These are phyloP conservation scores for Anolis apletophallus DNA, from an alignment of 2,797 vertebrate species.

Conservation along the genomic window DNA sequence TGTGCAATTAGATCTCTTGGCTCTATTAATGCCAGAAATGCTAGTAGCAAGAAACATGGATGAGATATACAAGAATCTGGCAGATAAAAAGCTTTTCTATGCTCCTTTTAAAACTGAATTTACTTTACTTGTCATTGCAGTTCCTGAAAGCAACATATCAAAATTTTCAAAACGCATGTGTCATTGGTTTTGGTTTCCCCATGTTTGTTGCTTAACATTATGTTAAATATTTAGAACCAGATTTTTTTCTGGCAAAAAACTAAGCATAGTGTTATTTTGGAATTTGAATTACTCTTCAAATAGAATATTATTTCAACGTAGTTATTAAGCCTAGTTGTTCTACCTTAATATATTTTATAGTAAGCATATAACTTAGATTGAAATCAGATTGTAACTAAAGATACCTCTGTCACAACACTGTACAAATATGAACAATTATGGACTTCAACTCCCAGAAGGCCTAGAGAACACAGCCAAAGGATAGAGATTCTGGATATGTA, in stretches of 20 bases:
- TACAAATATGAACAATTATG: not conserved
- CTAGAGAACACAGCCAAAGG: too few relatives aligned
- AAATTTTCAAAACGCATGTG: constrained; percentile 24
- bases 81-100: not conserved
- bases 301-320: not conserved
- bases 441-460: too few relatives aligned
- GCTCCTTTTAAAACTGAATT: not conserved
- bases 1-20: not conserved
- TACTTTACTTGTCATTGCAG: not conserved
- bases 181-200: not conserved
- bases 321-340: constrained; percentile 7
- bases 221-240: constrained; percentile 25
- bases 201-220: constrained; percentile 6
- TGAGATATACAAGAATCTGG: constrained; percentile 23
- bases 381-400: constrained; percentile 14
- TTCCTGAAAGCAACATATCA: constrained; percentile 14
- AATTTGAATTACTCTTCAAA: constrained; percentile 16
- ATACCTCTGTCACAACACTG: not conserved
- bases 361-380: not conserved
- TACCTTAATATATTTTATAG: constrained; percentile 29
- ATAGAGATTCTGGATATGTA: too few relatives aligned
- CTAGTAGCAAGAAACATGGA: constrained; percentile 30
- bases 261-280: not conserved
- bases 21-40: constrained; percentile 7
- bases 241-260: not conserved